Evolutionary conservation across 2,797 vertebrate genomes (phyloP).

Genomic region (Rachycentron canadum): DNA sequence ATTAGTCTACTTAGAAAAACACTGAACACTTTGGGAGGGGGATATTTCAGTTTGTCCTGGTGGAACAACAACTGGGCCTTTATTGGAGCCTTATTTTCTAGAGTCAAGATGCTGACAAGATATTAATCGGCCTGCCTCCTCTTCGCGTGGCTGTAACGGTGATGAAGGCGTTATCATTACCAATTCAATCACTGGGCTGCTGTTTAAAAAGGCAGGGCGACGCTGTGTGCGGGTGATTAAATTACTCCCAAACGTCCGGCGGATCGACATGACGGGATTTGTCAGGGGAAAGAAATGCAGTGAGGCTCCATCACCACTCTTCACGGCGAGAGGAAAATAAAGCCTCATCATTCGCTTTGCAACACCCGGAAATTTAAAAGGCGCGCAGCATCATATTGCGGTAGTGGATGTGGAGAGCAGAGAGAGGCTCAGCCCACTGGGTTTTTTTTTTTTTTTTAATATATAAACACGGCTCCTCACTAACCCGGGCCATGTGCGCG

Average conservation of each 20-base stretch:
- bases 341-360: conserved; percentile 58
- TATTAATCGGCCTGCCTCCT: neutral
- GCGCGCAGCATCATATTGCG: conserved; percentile 79
- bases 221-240: conserved; percentile 1
- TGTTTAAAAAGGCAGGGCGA: conserved; percentile 6
- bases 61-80: neutral
- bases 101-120: conserved; percentile 30
- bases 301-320: neutral
- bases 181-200: conserved; percentile 14
- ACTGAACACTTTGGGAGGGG: neutral
- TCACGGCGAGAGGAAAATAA: conserved; percentile 12
- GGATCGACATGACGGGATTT: neutral
- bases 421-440: conserved; percentile 55
- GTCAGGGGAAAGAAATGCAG: conserved; percentile 11
- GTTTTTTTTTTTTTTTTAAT: neutral
- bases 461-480: conserved; percentile 6
- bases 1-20: conserved; percentile 21
- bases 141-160: conserved; percentile 17
- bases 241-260: neutral
- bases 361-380: conserved; percentile 76
- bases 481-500: conserved; percentile 69
- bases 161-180: conserved; percentile 15
- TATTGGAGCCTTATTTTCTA: neutral
- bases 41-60: neutral
- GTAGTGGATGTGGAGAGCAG: conserved; percentile 49